Conservation (phyloP, 2,888 invertebrate genomes). For the Norana najaformis region DNA sequence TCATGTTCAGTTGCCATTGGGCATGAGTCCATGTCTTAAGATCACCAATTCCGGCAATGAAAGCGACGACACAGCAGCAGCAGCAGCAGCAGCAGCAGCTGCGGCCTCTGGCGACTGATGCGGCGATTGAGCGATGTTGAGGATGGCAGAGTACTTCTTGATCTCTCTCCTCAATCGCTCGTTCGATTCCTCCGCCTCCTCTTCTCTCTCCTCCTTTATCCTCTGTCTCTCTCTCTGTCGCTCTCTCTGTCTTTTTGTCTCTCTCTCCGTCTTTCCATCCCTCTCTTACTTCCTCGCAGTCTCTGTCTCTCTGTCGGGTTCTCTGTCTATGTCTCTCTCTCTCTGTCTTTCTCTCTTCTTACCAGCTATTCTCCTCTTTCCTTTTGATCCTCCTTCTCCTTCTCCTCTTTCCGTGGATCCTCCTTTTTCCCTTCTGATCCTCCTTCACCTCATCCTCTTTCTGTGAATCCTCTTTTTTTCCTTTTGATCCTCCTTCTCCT, state of each 20-base stretch:
- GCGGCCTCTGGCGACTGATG: not conserved
- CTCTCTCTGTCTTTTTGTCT: not conserved
- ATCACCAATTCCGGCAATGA: not conserved
- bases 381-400: no score
- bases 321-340: no score
- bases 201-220: not conserved
- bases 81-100: not conserved
- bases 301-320: no score
- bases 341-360: no score
- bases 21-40: not conserved
- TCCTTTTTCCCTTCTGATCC: not conserved
- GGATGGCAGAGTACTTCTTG: not conserved
- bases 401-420: no score
- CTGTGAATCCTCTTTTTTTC: no score
- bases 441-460: no score
- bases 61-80: not conserved
- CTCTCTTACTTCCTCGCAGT: no score
- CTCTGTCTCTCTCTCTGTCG: not conserved
- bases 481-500: not conserved
- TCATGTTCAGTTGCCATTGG: not conserved
- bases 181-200: not conserved
- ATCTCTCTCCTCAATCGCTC: not conserved
- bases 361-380: no score
- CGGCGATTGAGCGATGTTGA: not conserved
- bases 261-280: no score